Evolutionary conservation across 1,140 invertebrate species (phyloP).

Genomic region (Gonatopus flavifemur): DNA sequence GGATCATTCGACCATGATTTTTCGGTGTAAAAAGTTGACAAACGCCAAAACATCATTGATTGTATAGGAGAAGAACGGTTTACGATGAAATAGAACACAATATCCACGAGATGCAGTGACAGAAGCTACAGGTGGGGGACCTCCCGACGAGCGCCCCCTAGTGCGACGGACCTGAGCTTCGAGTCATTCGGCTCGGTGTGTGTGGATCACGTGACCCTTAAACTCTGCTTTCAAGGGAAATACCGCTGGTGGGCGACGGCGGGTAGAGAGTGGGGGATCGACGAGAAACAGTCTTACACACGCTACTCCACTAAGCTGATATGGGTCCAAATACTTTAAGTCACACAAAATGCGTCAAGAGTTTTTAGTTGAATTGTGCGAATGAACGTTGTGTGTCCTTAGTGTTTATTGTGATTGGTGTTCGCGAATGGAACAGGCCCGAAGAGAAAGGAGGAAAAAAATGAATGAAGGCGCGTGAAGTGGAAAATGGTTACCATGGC

Average conservation of each 20-base stretch:
- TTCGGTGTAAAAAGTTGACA: too few relatives aligned
- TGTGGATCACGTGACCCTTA: constrained; percentile 30
- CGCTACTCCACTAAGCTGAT: constrained; percentile 20
- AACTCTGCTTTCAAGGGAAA: constrained; percentile 23
- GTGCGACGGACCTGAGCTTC: constrained; percentile 32
- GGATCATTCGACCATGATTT: too few relatives aligned
- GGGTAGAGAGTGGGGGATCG: constrained; percentile 15
- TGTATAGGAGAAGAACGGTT: too few relatives aligned
- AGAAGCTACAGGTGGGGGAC: constrained; percentile 41
- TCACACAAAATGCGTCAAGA: constrained; percentile 16
- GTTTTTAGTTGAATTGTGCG: constrained; percentile 10
- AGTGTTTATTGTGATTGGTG: too few relatives aligned
- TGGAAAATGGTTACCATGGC: too few relatives aligned
- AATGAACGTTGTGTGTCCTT: too few relatives aligned
- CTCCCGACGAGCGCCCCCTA: constrained; percentile 14
- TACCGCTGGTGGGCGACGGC: constrained; percentile 14
- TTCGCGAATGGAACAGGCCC: too few relatives aligned
- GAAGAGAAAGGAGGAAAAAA: too few relatives aligned
- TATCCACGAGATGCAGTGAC: not conserved
- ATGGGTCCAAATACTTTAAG: constrained; percentile 6
- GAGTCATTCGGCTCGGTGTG: constrained; percentile 5
- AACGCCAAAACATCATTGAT: too few relatives aligned
- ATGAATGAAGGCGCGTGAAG: too few relatives aligned
- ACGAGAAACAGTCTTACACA: constrained; percentile 5
- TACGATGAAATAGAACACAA: not conserved